Base-by-base conservation (phyloP, 2,797 vertebrate genomes). In the Gastrophryne carolinensis region DNA sequence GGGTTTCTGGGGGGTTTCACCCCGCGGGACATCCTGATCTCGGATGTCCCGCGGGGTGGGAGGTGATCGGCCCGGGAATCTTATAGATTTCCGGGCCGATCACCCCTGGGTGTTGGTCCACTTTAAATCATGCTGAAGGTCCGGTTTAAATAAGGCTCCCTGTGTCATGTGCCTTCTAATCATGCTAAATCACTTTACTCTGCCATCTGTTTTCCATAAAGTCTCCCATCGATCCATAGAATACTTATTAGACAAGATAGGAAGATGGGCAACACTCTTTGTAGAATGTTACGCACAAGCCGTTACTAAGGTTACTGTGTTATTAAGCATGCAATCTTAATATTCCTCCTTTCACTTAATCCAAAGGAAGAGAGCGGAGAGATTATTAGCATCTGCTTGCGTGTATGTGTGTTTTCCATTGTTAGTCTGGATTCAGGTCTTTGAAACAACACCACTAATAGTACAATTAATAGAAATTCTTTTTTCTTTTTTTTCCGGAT, bases 291-390 rank as follows among this genome's bases (percentile, higher is more conserved):
- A 29, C 30, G 60, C 27, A 29, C 47, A 50, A 73, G 49, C 26
- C 12, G 72, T 65, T 73, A 26, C 61, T 73, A 73, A 65, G 60
- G 60, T 73, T 63, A 56, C 61, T 32, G 50, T 65, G 34, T 19
- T 41, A 56, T 52, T 68, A 68, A 41, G 21, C 41, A 21, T 56
- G 32, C 24, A 12, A 11, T 11, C 13, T 30, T 32, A 64, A 39
- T 44, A 64, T 73, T 35, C 72, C 72, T 57, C n/a, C 35, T 39
- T 57, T 32, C 72, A 17, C 6, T 49, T 73, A 34, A 65, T 56
- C 17, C 12, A n/a, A 54, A 29, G 66, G 35, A 69, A 56, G 52
- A 69, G 17, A 69, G 23, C 9, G 1, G 11, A 30, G 34, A 30
- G 35, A 34, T 69, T 57, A 69, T 29, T 37, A 41, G 24, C 24